Base-by-base conservation (phyloP, 2,113 vertebrate species). In the Sula dactylatra region DNA sequence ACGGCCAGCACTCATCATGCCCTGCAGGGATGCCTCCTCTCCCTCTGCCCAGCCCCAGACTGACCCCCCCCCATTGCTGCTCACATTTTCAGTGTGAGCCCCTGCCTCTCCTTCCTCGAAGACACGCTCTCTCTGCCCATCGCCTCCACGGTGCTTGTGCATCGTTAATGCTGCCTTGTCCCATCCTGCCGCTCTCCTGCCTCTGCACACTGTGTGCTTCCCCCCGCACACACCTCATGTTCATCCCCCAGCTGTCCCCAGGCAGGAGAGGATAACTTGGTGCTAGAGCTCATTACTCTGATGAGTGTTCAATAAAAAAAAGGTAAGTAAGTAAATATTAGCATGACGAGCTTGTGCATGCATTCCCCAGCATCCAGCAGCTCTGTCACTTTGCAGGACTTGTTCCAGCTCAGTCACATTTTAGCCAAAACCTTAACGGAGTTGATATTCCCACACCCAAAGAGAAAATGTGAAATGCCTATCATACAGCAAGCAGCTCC, bases 401-500 rank as follows among this genome's bases (percentile, higher is more conserved):
- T 12, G n/a, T 31, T 88, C 50, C 83, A 55, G 45, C 29, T 82
- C 86, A 47, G 54, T 6, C 83, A 32, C 32, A 15, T 86, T 78
- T 78, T 20, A 62, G 88, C 65, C 61, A 49, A 26, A 52, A 12
- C 44, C 31, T 36, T 27, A 38, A 58, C 2, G 2, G 24, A 18
- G 34, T 5, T 27, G 64, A 19, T 50, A 45, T 50, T 85, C 64
- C 86, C 4, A 18, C 36, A 42, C 19, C 55, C 69, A 55, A 74
- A 42, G 36, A 38, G 47, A 70, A 84, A 82, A 86, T 5, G 59
- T 54, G 81, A 81, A 73, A 55, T 59, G 69, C 34, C 25, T 14
- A 3, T 32, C 73, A 27, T 0, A 20, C 34, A 59, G 61, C 59
- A 31, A 0, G 0, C 1, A 2, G 59, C 50, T 16, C n/a, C 0